Evolutionary conservation across 2,797 vertebrate genomes (phyloP), one percentile per base, ranked within the genome.

Genomic region (Alcedo quadribrachys): DNA sequence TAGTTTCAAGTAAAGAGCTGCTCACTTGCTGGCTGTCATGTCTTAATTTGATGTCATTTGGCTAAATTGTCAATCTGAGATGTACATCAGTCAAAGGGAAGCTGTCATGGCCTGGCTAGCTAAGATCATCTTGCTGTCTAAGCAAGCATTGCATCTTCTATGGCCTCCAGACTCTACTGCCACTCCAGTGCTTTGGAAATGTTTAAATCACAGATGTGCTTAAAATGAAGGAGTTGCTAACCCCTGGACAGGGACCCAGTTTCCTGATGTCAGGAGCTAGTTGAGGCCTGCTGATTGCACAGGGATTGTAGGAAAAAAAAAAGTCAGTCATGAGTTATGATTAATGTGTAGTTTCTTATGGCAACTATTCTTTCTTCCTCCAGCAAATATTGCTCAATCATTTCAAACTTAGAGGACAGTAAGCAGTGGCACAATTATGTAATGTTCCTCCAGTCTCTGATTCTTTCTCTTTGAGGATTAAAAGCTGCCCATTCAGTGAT

Each of bases 311-410:
- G 75, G 53, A 37, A 45, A 25, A 73, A 73, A 19, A 61, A 8
- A 28, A 33, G 28, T 37, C 25, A 46, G 5, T 50, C 57, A 14
- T 8, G 51, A 87, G 8, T 76, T 76, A 5, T 79, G 92, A 89
- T 91, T 91, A 81, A 92, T 86, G 61, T 33, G 32, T 70, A 89
- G 61, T 79, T 93, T 76, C 85, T 90, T 85, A 40, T 16, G 69
- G 69, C 60, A 85, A 12, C 84, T 71, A 9, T 69, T 63, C 58
- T 84, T 87, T 81, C 71, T 86, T 96, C 86, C 86, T 92, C 71
- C 66, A 82, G 80, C 91, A 96, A 95, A 92, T 89, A 92, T 87
- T 96, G 88, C 91, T 85, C 76, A 84, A 65, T 60, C 70, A 8
- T 86, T 81, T 50, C 15, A 54, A 40, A 76, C 81, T 93, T 78